Base-by-base conservation (phyloP, 1,140 invertebrate genomes). In the Philopotamus ludificatus region DNA sequence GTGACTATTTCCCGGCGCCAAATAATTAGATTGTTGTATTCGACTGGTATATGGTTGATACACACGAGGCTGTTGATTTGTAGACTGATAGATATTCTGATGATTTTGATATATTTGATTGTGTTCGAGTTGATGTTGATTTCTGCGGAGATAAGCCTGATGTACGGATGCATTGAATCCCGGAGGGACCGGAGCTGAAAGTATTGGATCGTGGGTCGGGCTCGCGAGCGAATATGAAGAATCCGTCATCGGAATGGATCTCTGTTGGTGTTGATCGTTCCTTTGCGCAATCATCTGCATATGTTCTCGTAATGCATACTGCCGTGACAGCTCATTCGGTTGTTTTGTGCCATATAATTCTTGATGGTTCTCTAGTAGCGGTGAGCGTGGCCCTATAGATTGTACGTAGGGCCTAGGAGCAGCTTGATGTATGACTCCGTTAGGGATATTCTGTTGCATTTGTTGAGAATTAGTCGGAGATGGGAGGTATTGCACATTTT, bases 61-160 rank as follows among this genome's bases (percentile, higher is more conserved):
- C 55, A 75, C 74, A 70, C 75, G 75, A 50, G 78, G 77, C 54
- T 79, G 76, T n/a, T n/a, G n/a, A 70, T 77, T 79, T 70, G 79
- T 78, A 71, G 76, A 73, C 62, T 73, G 77, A 75, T 81, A 78
- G 58, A 72, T 74, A 71, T 74, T 75, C 74, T 80, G 78, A 71
- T 80, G 79, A 70, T 80, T 80, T 77, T 80, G 79, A 73, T 81
- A 80, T 75, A 81, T 80, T 77, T 81, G 79, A 70, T 79, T 78
- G 70, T 73, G 76, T 72, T 80, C 78, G 2, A 70, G 49, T 42
- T 69, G 67, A 47, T 70, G 78, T 77, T 76, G 77, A 76, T 80
- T 81, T 64, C 78, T 79, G 76, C 79, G 77, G 67, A 80, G 70
- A 72, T 80, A 81, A 70, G 79, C 79, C 73, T 80, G 78, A 72